Evolutionary conservation across 1,140 invertebrate species (phyloP).

Genomic region (Euglossa dilemma): DNA sequence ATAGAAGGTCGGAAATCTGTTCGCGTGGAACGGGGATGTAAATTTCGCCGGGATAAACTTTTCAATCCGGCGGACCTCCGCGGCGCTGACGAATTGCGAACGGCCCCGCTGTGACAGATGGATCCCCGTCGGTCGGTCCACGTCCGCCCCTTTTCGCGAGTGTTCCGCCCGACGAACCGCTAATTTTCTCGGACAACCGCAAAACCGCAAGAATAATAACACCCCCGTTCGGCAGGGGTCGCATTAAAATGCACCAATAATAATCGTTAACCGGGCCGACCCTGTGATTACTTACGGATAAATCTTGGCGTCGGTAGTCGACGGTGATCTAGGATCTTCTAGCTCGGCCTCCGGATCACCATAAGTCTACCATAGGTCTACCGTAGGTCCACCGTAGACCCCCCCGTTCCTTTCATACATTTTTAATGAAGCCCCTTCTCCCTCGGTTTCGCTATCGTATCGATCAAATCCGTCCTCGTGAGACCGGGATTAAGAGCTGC

Average conservation of each 20-base stretch:
- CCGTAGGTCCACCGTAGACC: background rate
- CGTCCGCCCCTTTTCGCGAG: constrained; percentile 63
- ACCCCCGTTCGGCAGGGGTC: constrained; percentile 64
- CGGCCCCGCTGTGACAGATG: constrained; percentile 74
- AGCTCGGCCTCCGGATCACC: background rate
- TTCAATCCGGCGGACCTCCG: constrained; percentile 60
- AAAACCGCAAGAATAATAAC: constrained; percentile 78
- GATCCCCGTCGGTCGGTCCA: constrained; percentile 56
- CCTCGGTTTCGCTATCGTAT: constrained; percentile 16
- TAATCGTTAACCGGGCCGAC: constrained; percentile 69
- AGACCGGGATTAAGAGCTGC: background rate
- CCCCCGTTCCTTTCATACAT: constrained; percentile 54
- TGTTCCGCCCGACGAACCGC: constrained; percentile 64
- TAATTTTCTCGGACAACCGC: constrained; percentile 78
- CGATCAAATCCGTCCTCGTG: constrained; percentile 16
- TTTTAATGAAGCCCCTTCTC: constrained; percentile 58
- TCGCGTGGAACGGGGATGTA: constrained; percentile 40
- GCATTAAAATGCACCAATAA: constrained; percentile 77
- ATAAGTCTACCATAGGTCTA: too few relatives aligned
- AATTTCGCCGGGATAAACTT: constrained; percentile 60
- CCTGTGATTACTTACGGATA: constrained; percentile 77
- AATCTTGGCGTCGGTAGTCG: constrained; percentile 75
- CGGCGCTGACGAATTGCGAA: constrained; percentile 68
- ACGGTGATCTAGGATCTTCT: constrained; percentile 54
- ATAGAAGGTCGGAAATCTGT: constrained; percentile 12